Base-by-base conservation (phyloP, 2,888 invertebrate species). In the Clanis bilineata region DNA sequence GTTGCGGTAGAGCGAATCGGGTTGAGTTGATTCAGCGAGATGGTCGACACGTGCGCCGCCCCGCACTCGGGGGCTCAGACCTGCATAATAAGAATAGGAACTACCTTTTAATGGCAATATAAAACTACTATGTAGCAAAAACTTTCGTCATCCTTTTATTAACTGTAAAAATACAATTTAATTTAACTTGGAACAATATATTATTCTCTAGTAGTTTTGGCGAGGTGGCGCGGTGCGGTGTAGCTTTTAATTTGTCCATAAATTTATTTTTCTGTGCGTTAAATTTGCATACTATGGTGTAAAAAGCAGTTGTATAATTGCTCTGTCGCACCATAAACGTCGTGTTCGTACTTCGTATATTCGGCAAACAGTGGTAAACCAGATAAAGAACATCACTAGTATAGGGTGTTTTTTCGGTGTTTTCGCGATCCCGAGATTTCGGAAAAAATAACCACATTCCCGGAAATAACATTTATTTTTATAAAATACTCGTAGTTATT, bases 11-110 rank as follows among this genome's bases (percentile, higher is more conserved):
- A 76, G 82, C 76, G 82, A 76, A 76, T 72, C 75, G 85, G 81
- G 83, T 79, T 79, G 75, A 82, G 88, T 85, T 85, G 90, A 90
- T 83, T 90, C 90, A 90, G 90, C 90, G 80, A 77, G 73, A 80
- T 78, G 77, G 76, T 76, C 74, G 79, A 77, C 81, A 83, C 82
- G 84, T 80, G 82, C 83, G 79, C 69, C 69, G 66, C 69, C 62
- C 15, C 68, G 66, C 69, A 9, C 32, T 18, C 32, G 12, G 18
- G 63, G 64, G 64, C 67, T 70, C 78, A 74, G 70, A 77, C 65
- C 59, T 60, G 76, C 76, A 61, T 61, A 82, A 84, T 83, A 83
- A 84, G 85, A 85, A 83, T 82, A 82, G 82, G 55, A 55, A 41
- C 28, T 54, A 25, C 10, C 54, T 28, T 54, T 59, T 55, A 41